Base-by-base conservation (phyloP, 2,113 vertebrate species). In the Colaptes auratus region DNA sequence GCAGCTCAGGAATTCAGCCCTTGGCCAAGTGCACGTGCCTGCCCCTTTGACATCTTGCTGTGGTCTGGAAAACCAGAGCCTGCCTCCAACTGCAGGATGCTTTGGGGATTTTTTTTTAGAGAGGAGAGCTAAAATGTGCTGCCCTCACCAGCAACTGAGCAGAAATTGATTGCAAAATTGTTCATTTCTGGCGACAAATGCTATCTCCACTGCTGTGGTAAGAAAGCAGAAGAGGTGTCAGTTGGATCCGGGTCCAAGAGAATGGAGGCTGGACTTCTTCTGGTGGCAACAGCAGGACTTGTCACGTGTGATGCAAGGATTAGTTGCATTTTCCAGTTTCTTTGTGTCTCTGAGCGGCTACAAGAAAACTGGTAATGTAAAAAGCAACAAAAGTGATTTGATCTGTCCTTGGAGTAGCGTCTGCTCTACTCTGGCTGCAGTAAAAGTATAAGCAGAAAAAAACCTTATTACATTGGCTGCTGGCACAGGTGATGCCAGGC, bases 221-320 rank as follows among this genome's bases (percentile, higher is more conserved):
- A 25, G 36, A 3, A 28, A 69, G 52, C 24, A 76, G 31, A 15
- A 48, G 80, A 39, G 53, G 3, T 30, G 33, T 33, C 4, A 0
- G 0, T 12, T 0, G 3, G 42, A 53, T 87, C 16, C 59, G 30
- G 53, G 5, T 59, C 60, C 60, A 30, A 63, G 24, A 9, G n/a
- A n/a, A 39, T 27, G 46, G 33, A 53, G 28, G 28, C 59, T 2
- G 23, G 31, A 72, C 21, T 16, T 59, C 58, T 82, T 24, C 42
- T 72, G 50, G 36, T 70, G 76, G 28, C 50, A 24, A 35, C 39
- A 53, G 12, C 46, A 33, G 60, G 39, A 13, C 27, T 50, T 59
- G 65, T 19, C 77, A 33, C 35, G 5, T 1, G 1, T 1, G 3
- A 15, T 15, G 13, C 42, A 55, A 46, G 50, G 74, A 81, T 39